phyloP scores from a whole-genome alignment of 2,797 vertebrate genomes.

The Cercopithecus petaurista region DNA sequence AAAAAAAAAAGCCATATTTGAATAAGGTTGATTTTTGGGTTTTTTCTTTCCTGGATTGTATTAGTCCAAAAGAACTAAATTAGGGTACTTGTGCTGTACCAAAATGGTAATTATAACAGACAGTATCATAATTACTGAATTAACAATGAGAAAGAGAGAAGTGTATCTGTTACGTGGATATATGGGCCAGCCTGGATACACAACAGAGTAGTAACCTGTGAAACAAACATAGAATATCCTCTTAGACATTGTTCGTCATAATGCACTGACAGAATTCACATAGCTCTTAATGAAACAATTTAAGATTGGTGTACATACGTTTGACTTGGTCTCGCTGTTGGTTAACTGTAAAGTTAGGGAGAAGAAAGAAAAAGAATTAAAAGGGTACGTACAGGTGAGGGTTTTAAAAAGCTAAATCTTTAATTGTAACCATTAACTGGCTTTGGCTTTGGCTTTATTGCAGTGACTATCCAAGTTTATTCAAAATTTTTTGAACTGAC shows the following conservation, averaged over 20 bases:
- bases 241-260: slow-evolving; percentile 3
- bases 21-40: background rate
- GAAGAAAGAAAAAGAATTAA: slow-evolving; percentile 22
- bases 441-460: background rate
- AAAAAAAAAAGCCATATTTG: background rate
- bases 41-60: background rate
- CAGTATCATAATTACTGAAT: slow-evolving; percentile 78
- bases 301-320: slow-evolving; percentile 76
- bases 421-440: background rate
- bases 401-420: slow-evolving; percentile 19
- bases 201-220: slow-evolving; percentile 69
- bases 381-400: background rate
- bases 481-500: slow-evolving; percentile 5
- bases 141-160: slow-evolving; percentile 72
- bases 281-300: background rate
- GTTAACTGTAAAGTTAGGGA: slow-evolving; percentile 81
- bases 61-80: slow-evolving; percentile 81
- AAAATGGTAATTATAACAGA: slow-evolving; percentile 77
- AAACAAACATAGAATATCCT: slow-evolving; percentile 60
- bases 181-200: slow-evolving; percentile 70
- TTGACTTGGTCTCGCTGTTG: slow-evolving; percentile 78
- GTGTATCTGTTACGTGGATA: slow-evolving; percentile 56
- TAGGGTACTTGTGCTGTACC: slow-evolving; percentile 80
- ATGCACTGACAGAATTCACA: background rate
- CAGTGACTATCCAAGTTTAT: slow-evolving; percentile 34